Percentiles rank a stretch among this genome's conserved stretches.
Conservation (phyloP, 2,888 invertebrate species). For the Scaptomyza flava region DNA sequence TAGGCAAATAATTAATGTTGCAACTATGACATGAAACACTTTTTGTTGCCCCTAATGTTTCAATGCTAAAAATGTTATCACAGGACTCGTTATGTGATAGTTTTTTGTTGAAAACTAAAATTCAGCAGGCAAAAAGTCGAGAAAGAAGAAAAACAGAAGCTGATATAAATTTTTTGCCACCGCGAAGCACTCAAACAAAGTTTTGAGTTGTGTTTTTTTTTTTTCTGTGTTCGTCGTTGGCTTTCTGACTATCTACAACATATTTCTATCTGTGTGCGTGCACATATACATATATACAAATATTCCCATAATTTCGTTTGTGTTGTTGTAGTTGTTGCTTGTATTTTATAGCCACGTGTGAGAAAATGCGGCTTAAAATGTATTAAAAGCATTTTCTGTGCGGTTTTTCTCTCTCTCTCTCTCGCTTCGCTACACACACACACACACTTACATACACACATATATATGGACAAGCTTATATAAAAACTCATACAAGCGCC, state of each 20-base stretch:
- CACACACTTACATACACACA: slow-evolving; percentile 17
- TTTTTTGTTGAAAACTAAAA: slow-evolving; percentile 9
- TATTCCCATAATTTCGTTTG: slow-evolving; percentile 6
- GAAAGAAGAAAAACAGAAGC: slow-evolving; percentile 1
- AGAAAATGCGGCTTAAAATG: slow-evolving; percentile 78
- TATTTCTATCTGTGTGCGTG: slow-evolving; percentile 15
- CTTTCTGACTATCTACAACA: slow-evolving; percentile 32
- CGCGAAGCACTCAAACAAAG: slow-evolving; percentile 42
- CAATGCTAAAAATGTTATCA: not conserved
- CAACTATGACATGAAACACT: too few relatives aligned
- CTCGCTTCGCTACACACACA: slow-evolving; percentile 23
- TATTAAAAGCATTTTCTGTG: slow-evolving; percentile 74
- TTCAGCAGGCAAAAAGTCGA: slow-evolving; percentile 4
- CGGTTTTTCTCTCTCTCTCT: slow-evolving; percentile 44
- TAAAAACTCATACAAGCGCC: slow-evolving; percentile 56
- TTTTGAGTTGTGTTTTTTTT: slow-evolving; percentile 26
- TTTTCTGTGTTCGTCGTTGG: slow-evolving; percentile 4
- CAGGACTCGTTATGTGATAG: not conserved
- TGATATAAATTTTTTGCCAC: slow-evolving; percentile 42
- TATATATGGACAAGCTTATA: slow-evolving; percentile 13
- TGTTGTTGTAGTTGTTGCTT: slow-evolving; percentile 15
- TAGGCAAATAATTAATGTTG: too few relatives aligned
- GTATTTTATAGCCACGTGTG: slow-evolving; percentile 72
- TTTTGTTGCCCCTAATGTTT: too few relatives aligned
- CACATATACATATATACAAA: slow-evolving; percentile 6